Base-by-base conservation (phyloP, 2,797 vertebrate species). In the Odontamblyopus lacepedii region DNA sequence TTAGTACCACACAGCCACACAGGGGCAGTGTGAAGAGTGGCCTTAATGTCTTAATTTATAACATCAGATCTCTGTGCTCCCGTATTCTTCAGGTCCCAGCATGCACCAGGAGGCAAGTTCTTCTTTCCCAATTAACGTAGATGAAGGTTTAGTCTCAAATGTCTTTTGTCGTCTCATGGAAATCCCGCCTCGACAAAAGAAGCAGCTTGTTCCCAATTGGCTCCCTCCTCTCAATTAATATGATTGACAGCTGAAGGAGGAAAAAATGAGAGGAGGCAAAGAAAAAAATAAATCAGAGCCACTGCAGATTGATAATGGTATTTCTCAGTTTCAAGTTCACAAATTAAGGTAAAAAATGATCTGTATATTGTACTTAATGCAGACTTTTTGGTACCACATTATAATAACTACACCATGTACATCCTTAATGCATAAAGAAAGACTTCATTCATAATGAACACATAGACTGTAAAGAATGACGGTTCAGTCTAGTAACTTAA, bases 81-180 rank as follows among this genome's bases (percentile, higher is more conserved):
- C 67, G 11, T 16, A 62, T 51, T 15, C 44, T 48, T 48, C 15
- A 15, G 12, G 30, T 78, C 59, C 56, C 79, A 72, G 74, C 55
- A 75, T 76, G 69, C 67, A 68, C 73, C 3, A 35, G 27, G 63
- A 61, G 19, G 41, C 11, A 44, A 13, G 12, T 44, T 56, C 77
- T 41, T 76, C 67, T 73, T 74, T 35, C 77, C 70, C 78, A 74
- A 81, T 76, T 64, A 73, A 79, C 68, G 71, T 61, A 77, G 57
- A 74, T 9, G 13, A 16, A 48, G 12, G 12, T 13, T 48, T 48
- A 4, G 13, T 48, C 11, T 48, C 44, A 13, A 16, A 15, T 48
- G 13, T 48, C 44, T 48, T 48, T 48, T 4, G 7, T 23, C 53
- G 3, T 8, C 50, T 51, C 50, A 19, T 19, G 16, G 15, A 18